phyloP scores from a whole-genome alignment of 2,888 invertebrate species.

The Drosophila hawaiiensis region DNA sequence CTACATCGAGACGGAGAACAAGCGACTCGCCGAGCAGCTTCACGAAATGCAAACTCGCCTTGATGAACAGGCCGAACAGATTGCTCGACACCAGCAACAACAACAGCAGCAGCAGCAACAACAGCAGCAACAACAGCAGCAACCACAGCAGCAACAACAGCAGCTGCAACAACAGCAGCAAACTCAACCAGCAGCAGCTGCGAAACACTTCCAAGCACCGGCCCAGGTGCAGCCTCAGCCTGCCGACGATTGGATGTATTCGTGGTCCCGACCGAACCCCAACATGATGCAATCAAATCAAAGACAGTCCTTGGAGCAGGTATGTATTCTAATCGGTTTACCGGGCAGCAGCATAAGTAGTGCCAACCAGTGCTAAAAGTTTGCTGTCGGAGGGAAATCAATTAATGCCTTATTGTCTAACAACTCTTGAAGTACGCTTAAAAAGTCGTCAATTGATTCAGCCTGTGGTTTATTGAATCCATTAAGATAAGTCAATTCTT shows the following conservation, averaged over 20 bases:
- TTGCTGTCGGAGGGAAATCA: background rate
- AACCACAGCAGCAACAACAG: background rate
- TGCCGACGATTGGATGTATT: slow-evolving; percentile 47
- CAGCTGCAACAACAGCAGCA: background rate
- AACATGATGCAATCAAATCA: background rate
- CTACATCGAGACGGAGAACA: slow-evolving; percentile 87
- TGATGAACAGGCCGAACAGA: slow-evolving; percentile 61
- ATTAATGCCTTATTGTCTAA: background rate
- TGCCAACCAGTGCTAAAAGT: background rate
- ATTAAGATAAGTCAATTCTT: background rate
- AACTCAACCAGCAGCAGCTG: background rate
- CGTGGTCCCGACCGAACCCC: slow-evolving; percentile 13
- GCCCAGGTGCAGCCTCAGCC: slow-evolving; percentile 49
- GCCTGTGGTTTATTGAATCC: background rate
- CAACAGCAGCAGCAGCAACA: background rate
- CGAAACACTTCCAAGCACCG: slow-evolving; percentile 50
- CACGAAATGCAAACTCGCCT: slow-evolving; percentile 86
- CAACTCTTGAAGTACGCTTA: background rate
- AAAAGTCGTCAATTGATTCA: background rate
- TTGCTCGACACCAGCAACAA: slow-evolving; percentile 20
- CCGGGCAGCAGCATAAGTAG: background rate
- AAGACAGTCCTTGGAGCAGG: slow-evolving; percentile 14
- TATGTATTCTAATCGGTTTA: background rate
- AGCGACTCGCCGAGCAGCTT: slow-evolving; percentile 86
- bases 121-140: background rate